phyloP scores from a whole-genome alignment of 2,888 invertebrate genomes.

The Erebia palarica region DNA sequence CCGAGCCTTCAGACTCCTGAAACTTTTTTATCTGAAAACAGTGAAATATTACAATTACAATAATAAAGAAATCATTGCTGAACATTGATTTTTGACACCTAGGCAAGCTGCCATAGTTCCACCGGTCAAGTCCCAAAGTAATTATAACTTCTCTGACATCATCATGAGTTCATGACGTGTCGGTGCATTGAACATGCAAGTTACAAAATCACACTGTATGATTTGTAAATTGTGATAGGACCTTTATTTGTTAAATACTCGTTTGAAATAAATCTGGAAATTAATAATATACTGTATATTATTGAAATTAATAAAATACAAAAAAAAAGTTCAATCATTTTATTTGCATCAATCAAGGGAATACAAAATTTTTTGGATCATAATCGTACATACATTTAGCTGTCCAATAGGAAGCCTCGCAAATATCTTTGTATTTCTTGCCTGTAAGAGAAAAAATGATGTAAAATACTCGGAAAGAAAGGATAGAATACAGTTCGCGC shows the following conservation, averaged over 20 bases:
- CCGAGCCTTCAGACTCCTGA: too few species aligned
- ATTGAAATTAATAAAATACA: neutral
- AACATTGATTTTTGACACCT: too few species aligned
- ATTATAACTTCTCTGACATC: neutral
- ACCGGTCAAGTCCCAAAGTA: too few species aligned
- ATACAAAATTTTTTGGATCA: constrained; percentile 66
- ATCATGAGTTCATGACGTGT: neutral
- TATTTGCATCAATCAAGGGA: constrained; percentile 65
- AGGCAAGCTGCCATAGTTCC: too few species aligned
- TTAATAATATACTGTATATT: too few species aligned
- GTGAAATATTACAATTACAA: too few species aligned
- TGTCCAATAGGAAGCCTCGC: constrained; percentile 68
- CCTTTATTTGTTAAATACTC: too few species aligned
- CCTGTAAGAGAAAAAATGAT: constrained; percentile 52
- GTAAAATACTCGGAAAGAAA: neutral
- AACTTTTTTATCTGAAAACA: too few species aligned
- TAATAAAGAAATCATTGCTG: too few species aligned
- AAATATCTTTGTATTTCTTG: constrained; percentile 70
- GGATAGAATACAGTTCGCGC: too few species aligned
- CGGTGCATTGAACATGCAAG: neutral
- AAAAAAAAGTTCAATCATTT: constrained; percentile 35
- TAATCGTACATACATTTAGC: constrained; percentile 73
- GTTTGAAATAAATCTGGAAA: too few species aligned
- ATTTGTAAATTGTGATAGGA: too few species aligned
- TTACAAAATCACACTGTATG: neutral